These are phyloP conservation scores for Leptodactylus fuscus DNA, from an alignment of 2,113 vertebrate species.

Conservation along the genomic window DNA sequence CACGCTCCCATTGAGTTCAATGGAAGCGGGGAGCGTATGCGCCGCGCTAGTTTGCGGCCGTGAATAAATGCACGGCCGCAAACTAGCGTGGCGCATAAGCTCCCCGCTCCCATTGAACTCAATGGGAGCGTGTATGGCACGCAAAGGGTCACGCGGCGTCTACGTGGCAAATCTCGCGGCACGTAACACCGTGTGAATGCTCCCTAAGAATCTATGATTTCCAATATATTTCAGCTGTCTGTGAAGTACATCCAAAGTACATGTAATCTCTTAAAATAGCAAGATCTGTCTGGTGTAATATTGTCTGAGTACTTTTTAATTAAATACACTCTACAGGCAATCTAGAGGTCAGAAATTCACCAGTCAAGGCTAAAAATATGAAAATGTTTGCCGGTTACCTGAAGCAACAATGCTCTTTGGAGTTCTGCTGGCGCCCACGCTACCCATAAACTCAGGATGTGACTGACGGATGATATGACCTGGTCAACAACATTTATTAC, in stretches of 20 bases:
- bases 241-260: constrained; percentile 14
- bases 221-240: constrained; percentile 20
- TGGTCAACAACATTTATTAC: not conserved
- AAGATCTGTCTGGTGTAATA: constrained; percentile 33
- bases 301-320: constrained; percentile 34
- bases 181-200: too few relatives aligned
- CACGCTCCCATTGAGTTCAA: too few relatives aligned
- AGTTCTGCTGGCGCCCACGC: not conserved
- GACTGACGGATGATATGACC: not conserved
- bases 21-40: too few relatives aligned
- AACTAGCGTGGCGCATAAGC: too few relatives aligned
- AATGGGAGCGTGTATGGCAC: too few relatives aligned
- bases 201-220: not conserved
- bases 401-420: not conserved
- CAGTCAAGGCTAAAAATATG: not conserved
- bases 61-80: too few relatives aligned
- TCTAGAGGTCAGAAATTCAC: not conserved
- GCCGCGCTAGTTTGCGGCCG: too few relatives aligned
- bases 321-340: constrained; percentile 28
- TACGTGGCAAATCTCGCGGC: too few relatives aligned
- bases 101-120: too few relatives aligned
- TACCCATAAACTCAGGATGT: not conserved
- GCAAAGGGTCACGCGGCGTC: too few relatives aligned
- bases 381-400: not conserved
- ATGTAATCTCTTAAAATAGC: constrained; percentile 34